Evolutionary conservation across 1,140 invertebrate genomes (phyloP), one percentile per base, ranked within the genome.

Genomic region (Drosophila sp.): DNA sequence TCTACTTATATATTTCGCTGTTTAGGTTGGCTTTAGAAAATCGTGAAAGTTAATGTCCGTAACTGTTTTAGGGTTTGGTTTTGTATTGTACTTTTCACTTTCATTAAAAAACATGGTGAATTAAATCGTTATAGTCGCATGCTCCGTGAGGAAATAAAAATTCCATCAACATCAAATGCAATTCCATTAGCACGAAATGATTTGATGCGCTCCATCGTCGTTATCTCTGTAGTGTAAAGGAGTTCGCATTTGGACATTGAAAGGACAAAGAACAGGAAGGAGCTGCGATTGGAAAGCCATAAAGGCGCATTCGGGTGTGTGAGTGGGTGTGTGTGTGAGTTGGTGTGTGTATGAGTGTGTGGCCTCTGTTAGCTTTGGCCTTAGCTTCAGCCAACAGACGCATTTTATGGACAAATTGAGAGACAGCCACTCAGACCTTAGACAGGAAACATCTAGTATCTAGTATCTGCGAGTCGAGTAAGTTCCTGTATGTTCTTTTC

Each of bases 171-270:
- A 79, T 72, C 73, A 74, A 53, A 53, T 78, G 82, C 83, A 87
- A 87, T 87, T 87, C 82, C 82, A 87, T 87, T 87, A 87, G 82
- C 79, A 76, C 75, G 76, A 82, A 89, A 87, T 87, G 82, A 87
- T 87, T 82, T 82, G 83, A 82, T 76, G 81, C 78, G 78, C 71
- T 69, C 80, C 58, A n/a, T 36, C 16, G 32, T 53, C 32, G 48
- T 77, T 86, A 75, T 84, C 65, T 66, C 73, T 67, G 77, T 70
- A 54, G 63, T 70, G 71, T 84, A 57, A 74, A 72, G 58, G 45
- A 13, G 13, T 7, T 32, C 13, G n/a, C 13, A 8, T 16, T 16
- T 51, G 63, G 41, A 63, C 45, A 57, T 40, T 29, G 43, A 41
- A 21, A 41, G 63, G 13, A 36, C 57, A 18, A 45, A n/a, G 45